Conservation (phyloP, 2,113 vertebrate species). For the Synodontis membranacea region DNA sequence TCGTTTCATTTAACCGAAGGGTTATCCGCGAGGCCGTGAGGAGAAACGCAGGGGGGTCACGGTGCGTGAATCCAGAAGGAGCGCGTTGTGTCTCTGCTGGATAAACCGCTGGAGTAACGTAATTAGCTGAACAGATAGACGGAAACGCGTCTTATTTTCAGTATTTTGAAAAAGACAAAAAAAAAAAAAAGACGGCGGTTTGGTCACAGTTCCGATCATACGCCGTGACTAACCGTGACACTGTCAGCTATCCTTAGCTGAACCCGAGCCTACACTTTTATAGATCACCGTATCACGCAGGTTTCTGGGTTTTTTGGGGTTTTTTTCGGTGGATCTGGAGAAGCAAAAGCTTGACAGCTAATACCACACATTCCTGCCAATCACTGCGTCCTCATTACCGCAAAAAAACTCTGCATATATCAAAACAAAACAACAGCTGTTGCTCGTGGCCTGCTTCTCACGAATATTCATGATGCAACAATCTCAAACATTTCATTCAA, state of each 20-base stretch:
- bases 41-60: too few species aligned
- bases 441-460: conserved; percentile 50
- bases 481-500: conserved; percentile 38
- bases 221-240: background rate
- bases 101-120: background rate
- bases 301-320: conserved; percentile 12
- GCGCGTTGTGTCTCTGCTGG: background rate
- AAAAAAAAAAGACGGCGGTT: background rate
- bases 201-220: background rate
- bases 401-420: conserved; percentile 53
- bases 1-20: background rate
- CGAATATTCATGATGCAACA: conserved; percentile 51
- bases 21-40: background rate
- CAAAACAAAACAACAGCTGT: conserved; percentile 63
- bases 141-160: background rate
- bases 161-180: background rate
- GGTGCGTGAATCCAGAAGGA: background rate
- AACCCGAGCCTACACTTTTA: conserved; percentile 46
- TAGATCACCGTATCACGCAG: conserved; percentile 20
- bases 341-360: conserved; percentile 20
- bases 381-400: conserved; percentile 40
- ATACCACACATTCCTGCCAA: conserved; percentile 34
- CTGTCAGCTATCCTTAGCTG: background rate
- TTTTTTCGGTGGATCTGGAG: conserved; percentile 7
- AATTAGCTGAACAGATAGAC: background rate